Evolutionary conservation across 2,888 invertebrate genomes (phyloP), one percentile per base, ranked within the genome.

Genomic region (Drosophila testacea): DNA sequence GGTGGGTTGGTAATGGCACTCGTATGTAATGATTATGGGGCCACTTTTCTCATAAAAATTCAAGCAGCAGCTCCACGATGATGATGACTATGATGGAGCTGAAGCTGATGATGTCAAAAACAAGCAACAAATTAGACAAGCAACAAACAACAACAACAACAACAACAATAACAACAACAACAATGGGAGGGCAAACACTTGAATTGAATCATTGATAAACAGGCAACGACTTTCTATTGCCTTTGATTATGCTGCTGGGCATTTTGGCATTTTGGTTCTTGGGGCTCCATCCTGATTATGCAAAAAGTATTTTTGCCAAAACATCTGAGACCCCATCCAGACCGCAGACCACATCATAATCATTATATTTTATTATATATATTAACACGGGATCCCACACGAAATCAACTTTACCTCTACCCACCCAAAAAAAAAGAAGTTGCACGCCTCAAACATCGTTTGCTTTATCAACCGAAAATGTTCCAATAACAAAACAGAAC

Each of bases 1-100:
- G 77, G 30, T 68, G 76, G 75, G 27, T 73, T 44, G 76, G 73
- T 76, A 82, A 83, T 81, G 83, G 79, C 77, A 75, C 72, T 82
- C 83, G 79, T 81, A 82, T 78, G 81, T 83, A 83, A 83, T 83
- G 85, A 85, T 83, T 83, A 85, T 83, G 85, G 71, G 75, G 73
- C 78, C 76, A 85, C 85, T 83, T 83, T 83, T 78, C 83, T 83
- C 85, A 85, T 83, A 83, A 83, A 83, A 83, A 85, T 83, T 83
- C 85, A 76, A 70, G 83, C 80, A 47, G 81, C 83, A 83, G 79
- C 77, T 41, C 28, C 64, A 51, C 54, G 56, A 71, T 65, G 62
- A 74, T 67, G 61, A 71, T 51, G 28, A 69, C 39, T 36, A 46
- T 62, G 66, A 61, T 66, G 69, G 10, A 42, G 60, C 38, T 46